phyloP scores from a whole-genome alignment of 2,888 invertebrate genomes.

The Sabatieria punctata region DNA sequence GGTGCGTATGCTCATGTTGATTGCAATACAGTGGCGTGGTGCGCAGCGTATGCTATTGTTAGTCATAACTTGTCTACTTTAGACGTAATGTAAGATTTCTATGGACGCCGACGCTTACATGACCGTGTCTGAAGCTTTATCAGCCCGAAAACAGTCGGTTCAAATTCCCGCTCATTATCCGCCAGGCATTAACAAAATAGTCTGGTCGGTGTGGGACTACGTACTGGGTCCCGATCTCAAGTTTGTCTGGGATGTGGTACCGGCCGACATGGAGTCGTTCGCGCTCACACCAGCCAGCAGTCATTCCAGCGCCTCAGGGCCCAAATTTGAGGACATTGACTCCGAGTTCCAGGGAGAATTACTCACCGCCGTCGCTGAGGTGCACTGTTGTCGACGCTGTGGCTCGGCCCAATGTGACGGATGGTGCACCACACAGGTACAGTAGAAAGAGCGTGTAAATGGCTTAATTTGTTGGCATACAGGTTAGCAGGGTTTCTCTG shows the following conservation, averaged over 20 bases:
- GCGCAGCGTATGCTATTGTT: too few relatives aligned
- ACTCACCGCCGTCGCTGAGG: background rate
- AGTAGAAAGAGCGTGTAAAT: background rate
- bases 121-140: background rate
- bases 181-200: slow-evolving; percentile 1
- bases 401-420: background rate
- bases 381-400: background rate
- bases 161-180: background rate
- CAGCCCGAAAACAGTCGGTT: background rate
- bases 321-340: background rate
- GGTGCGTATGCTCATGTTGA: too few relatives aligned
- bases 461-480: background rate
- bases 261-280: slow-evolving; percentile 3
- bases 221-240: slow-evolving; percentile 5
- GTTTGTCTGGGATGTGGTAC: slow-evolving; percentile 7
- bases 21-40: too few relatives aligned
- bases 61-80: too few relatives aligned
- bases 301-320: background rate
- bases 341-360: background rate
- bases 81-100: too few relatives aligned
- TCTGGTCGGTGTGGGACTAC: slow-evolving; percentile 8
- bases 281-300: background rate
- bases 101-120: slow-evolving; percentile 6
- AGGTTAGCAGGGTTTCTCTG: too few relatives aligned
- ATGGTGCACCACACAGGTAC: background rate